A percentile compares a stretch with the other conserved stretches of the same genome.
phyloP scores from a whole-genome alignment of 2,113 vertebrate genomes.

The Anolis carolinensis region DNA sequence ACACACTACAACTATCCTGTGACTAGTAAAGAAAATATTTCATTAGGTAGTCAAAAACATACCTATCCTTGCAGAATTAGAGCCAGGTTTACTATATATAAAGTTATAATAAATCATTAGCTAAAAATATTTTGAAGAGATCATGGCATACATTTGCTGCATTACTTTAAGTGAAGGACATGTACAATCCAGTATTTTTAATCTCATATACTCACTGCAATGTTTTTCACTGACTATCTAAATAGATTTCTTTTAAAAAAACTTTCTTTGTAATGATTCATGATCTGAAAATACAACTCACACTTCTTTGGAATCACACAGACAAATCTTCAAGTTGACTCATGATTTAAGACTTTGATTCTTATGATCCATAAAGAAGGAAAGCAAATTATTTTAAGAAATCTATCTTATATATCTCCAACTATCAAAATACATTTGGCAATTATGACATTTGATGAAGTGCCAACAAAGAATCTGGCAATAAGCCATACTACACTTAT shows the following conservation, averaged over 20 bases:
- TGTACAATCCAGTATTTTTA: constrained; percentile 50
- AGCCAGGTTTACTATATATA: constrained; percentile 22
- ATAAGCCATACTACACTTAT: background rate
- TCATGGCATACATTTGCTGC: background rate
- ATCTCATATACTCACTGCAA: constrained; percentile 44
- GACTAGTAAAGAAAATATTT: background rate
- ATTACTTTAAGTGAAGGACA: constrained; percentile 7
- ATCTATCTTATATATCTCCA: background rate
- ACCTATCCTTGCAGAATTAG: constrained; percentile 9
- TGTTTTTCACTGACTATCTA: constrained; percentile 29
- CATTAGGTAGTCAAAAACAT: background rate
- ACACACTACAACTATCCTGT: background rate
- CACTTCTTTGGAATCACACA: constrained; percentile 58
- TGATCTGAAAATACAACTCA: constrained; percentile 46
- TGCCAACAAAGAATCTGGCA: background rate
- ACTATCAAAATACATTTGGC: background rate
- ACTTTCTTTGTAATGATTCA: constrained; percentile 53
- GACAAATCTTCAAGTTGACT: background rate
- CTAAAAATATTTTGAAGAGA: constrained; percentile 30
- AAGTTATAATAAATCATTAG: background rate
- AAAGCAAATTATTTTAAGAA: constrained; percentile 4
- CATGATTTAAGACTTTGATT: constrained; percentile 2
- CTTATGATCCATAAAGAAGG: background rate
- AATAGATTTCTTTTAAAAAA: constrained; percentile 63
- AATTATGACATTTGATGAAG: background rate